Conservation (phyloP, 2,888 invertebrate genomes). For the Lochmaea crataegi region DNA sequence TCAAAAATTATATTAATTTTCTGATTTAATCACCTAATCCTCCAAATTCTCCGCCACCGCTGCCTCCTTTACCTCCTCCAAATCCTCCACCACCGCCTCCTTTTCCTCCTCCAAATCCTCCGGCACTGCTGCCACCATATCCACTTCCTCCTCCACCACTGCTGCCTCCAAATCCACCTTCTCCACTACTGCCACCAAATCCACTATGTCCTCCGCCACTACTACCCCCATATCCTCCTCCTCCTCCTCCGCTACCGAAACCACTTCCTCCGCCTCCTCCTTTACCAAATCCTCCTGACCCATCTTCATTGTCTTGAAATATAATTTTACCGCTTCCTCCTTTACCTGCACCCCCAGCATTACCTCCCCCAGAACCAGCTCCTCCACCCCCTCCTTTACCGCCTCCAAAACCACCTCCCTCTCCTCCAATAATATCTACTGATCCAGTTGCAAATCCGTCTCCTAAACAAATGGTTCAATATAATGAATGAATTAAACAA, state of each 20-base stretch:
- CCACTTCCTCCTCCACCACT: slow-evolving; percentile 2
- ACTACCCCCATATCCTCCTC: slow-evolving; percentile 15
- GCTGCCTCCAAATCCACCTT: slow-evolving; percentile 14
- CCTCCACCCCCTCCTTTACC: not conserved
- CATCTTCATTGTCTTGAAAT: slow-evolving; percentile 2
- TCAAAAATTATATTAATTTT: not conserved
- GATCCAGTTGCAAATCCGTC: slow-evolving; percentile 9
- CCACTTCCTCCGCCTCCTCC: slow-evolving; percentile 11
- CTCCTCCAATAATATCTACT: slow-evolving; percentile 5
- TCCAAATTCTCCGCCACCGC: slow-evolving; percentile 31
- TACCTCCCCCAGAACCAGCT: slow-evolving; percentile 9
- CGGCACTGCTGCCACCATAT: not conserved
- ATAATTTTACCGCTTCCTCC: slow-evolving; percentile 9
- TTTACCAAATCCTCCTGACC: not conserved
- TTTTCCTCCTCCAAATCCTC: not conserved
- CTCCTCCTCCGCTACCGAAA: not conserved
- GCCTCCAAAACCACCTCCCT: slow-evolving; percentile 11
- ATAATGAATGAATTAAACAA: too few species aligned
- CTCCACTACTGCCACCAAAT: too few species aligned
- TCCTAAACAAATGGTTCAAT: not conserved
- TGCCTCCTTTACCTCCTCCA: slow-evolving; percentile 15
- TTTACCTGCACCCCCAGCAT: slow-evolving; percentile 14
- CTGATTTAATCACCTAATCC: slow-evolving; percentile 25
- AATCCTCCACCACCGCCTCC: not conserved
- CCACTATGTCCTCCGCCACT: not conserved